Base-by-base conservation (phyloP, 1,140 invertebrate species). In the Pararge aegeria region DNA sequence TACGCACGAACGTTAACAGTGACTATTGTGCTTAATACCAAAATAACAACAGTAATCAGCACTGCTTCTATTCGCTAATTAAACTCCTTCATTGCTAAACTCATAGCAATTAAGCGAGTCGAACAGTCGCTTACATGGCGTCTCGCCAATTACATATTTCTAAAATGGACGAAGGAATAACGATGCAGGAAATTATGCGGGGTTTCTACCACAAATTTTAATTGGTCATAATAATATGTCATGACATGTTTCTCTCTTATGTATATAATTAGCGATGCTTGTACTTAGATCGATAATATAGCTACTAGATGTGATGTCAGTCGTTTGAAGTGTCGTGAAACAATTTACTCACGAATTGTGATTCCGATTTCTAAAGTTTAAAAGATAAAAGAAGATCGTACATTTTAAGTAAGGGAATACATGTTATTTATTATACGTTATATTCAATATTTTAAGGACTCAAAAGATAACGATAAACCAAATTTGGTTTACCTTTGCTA, bases 1-100 rank as follows among this genome's bases (percentile, higher is more conserved):
- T n/a, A n/a, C n/a, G 9, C 19, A 34, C 30, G n/a, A 27, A 37
- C 46, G 49, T 46, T 48, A 12, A 34, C 30, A 34, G 7, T 67
- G 70, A 75, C 61, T 71, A 76, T 75, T 70, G 70, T 64, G 44
- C 58, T 52, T 63, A 64, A 64, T 66, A 59, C 70, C 65, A 61
- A 67, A 65, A 68, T 61, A 72, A 65, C 62, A 61, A 73, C 48
- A 29, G 67, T 75, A 82, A 76, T 78, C 73, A 68, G 69, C 55
- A 67, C 62, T 68, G 70, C 72, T 63, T 72, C 70, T 75, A 68
- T 65, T 55, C 66, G 64, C 69, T 79, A 80, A 80, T 83, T 80
- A 73, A 72, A 69, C 55, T 68, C 61, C 68, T 77, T 77, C 70
- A 81, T 74, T 74, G 68, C 64, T 53, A 53, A 72, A 72, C 75